Conservation (phyloP, 2,888 invertebrate species). For the Lithosia quadra region DNA sequence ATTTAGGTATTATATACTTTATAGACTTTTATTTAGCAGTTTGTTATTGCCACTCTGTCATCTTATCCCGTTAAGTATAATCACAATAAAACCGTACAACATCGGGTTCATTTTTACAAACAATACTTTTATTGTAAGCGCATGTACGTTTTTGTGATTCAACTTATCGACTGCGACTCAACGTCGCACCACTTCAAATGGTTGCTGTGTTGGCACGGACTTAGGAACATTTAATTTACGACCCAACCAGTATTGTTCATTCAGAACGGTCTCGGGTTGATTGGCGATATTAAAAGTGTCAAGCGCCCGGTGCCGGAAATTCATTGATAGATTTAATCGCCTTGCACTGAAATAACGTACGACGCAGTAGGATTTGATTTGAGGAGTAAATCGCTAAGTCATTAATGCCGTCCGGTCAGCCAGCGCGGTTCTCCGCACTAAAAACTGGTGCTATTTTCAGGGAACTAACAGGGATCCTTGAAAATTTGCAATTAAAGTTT, state of each 20-base stretch:
- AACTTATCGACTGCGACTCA: conserved; percentile 49
- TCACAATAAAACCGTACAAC: conserved; percentile 23
- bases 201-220: conserved; percentile 66
- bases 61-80: not conserved
- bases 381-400: conserved; percentile 82
- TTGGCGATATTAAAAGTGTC: conserved; percentile 86
- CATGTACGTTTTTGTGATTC: conserved; percentile 39
- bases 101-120: conserved; percentile 36
- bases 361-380: conserved; percentile 78
- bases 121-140: conserved; percentile 46
- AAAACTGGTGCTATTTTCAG: conserved; percentile 79
- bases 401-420: conserved; percentile 84
- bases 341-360: conserved; percentile 78
- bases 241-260: conserved; percentile 82
- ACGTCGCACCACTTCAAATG: conserved; percentile 52
- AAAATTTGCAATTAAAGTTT: conserved; percentile 62
- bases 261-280: conserved; percentile 78
- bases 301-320: conserved; percentile 82
- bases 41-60: not conserved
- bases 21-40: not conserved
- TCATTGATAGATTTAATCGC: conserved; percentile 86
- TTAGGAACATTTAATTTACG: conserved; percentile 81
- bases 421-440: conserved; percentile 65
- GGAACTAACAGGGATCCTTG: conserved; percentile 65
- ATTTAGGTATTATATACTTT: too few species aligned